Conservation (phyloP, 2,888 invertebrate species). For the Melikaiella ostensackeni region DNA sequence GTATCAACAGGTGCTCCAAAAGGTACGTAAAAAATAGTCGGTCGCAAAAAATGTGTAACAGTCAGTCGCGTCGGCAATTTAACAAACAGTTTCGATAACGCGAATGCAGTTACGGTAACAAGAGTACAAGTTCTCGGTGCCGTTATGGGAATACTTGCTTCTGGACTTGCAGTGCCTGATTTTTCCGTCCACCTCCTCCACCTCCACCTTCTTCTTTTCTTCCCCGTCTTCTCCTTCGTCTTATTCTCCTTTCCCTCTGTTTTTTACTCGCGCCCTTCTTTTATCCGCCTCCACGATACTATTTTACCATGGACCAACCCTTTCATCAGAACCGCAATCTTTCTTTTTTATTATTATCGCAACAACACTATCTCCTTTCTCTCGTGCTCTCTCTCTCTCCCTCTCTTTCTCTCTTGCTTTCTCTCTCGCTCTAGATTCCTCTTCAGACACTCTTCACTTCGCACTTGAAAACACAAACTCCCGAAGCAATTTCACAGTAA, state of each 20-base stretch:
- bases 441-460: conserved; percentile 22
- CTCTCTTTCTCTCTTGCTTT: conserved; percentile 22
- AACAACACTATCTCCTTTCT: conserved; percentile 22
- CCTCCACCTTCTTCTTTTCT: conserved; percentile 49
- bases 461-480: conserved; percentile 24
- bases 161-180: conserved; percentile 37
- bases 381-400: conserved; percentile 23
- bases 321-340: neutral
- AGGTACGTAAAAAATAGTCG: conserved; percentile 53
- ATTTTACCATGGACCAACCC: neutral
- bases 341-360: neutral
- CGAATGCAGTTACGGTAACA: neutral
- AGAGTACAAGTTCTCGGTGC: conserved; percentile 30
- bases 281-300: conserved; percentile 1
- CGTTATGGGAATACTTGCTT: conserved; percentile 47
- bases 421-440: neutral
- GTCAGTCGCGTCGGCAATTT: conserved; percentile 32
- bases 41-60: conserved; percentile 43
- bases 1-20: conserved; percentile 58
- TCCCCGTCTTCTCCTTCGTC: conserved; percentile 45
- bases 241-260: conserved; percentile 4
- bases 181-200: conserved; percentile 44
- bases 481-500: neutral
- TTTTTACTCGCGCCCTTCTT: neutral
- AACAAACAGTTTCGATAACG: neutral